Evolutionary conservation across 2,888 invertebrate genomes (phyloP), one percentile per base, ranked within the genome.

Genomic region (Seira musarum): DNA sequence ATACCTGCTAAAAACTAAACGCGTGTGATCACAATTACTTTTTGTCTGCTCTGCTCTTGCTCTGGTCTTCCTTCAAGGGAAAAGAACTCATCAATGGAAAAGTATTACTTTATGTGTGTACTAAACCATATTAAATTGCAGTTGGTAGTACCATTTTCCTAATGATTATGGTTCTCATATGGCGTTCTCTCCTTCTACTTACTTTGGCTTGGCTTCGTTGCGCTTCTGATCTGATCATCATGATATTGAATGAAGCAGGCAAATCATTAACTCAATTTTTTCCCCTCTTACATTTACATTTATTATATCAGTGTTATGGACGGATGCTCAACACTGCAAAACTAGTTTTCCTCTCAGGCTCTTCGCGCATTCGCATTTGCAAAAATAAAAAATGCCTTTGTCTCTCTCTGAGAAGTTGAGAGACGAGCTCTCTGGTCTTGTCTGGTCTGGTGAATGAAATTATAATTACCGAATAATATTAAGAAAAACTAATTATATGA

Each of bases 401-500:
- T 57, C 57, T 17, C 17, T 57, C 3, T 21, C 17, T 71, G n/a
- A 40, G 13, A 13, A 40, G 40, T 40, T 40, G 40, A 40, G 13
- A 8, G 13, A n/a, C n/a, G n/a, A n/a, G n/a, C n/a, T n/a, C n/a
- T 40, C 40, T 13, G 13, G 5, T 40, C 40, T 40, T 40, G n/a
- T n/a, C n/a, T n/a, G n/a, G n/a, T n/a, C n/a, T n/a, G n/a, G n/a
- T n/a, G n/a, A n/a, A 77, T 76, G 76, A 69, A 77, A 77, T 66
- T 78, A 78, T 78, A 78, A 78, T 78, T 78, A 53, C 77, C 70
- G 70, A 78, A 78, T 71, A 71, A 71, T 78, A 66, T 70, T 71
- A 78, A 78, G 69, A 77, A 78, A 76, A 71, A 71, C 77, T 78
- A 78, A 78, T 78, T 78, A 78, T 70, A 57, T 66, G 71, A 66